These are phyloP conservation scores for Gasterosteus aculeatus DNA, from an alignment of 2,113 vertebrate species.

Conservation along the genomic window DNA sequence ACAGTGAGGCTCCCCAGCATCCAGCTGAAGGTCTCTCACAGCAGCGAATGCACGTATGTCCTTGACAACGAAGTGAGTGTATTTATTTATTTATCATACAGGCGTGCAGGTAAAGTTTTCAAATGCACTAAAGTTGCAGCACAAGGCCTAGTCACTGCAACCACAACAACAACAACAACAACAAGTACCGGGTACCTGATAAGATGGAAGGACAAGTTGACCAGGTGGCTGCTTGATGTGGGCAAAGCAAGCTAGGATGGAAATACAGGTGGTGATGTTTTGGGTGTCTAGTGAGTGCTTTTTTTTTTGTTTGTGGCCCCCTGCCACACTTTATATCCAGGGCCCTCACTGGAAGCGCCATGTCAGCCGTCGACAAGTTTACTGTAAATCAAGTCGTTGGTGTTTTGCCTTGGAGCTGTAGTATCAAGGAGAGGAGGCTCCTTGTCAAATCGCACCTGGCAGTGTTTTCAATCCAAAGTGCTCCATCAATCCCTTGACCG, in stretches of 20 bases:
- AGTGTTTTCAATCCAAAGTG: constrained; percentile 2
- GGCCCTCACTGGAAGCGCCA: background rate
- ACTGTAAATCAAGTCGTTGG: constrained; percentile 34
- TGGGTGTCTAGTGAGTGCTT: background rate
- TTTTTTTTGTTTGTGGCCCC: background rate
- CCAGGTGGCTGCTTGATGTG: constrained; percentile 14
- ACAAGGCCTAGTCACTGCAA: constrained; percentile 37
- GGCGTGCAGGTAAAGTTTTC: background rate
- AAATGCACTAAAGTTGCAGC: constrained; percentile 33
- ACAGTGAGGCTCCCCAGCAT: background rate
- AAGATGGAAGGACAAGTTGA: constrained; percentile 11
- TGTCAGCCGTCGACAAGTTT: constrained; percentile 35
- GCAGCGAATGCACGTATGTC: constrained; percentile 2
- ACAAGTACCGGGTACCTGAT: constrained; percentile 42
- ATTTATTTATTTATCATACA: background rate
- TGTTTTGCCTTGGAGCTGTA: constrained; percentile 18
- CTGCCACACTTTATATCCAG: background rate
- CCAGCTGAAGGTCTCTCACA: background rate
- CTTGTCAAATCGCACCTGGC: constrained; percentile 16
- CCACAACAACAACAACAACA: constrained; percentile 19
- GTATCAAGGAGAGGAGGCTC: background rate
- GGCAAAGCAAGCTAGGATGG: background rate
- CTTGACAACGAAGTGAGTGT: background rate
- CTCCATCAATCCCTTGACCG: constrained; percentile 25
- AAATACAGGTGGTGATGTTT: background rate